Conservation (phyloP, 2,888 invertebrate species). For the Trichacis sp. region DNA sequence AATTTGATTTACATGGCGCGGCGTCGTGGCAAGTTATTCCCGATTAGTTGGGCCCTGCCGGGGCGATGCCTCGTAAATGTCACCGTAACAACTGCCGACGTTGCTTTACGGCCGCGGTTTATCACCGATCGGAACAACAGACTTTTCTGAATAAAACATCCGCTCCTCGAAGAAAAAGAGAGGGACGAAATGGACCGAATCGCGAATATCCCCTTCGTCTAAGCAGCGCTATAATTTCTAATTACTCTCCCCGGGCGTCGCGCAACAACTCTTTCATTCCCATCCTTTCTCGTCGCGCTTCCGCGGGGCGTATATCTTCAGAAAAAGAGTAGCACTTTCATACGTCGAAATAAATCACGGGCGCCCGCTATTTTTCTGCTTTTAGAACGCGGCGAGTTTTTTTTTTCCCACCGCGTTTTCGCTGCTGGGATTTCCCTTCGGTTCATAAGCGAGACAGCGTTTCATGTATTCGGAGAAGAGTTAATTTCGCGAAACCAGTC, state of each 20-base stretch:
- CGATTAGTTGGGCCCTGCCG: slow-evolving; percentile 43
- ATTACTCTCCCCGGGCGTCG: slow-evolving; percentile 16
- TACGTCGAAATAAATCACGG: slow-evolving; percentile 43
- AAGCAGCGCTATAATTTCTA: slow-evolving; percentile 20
- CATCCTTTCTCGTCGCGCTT: slow-evolving; percentile 22
- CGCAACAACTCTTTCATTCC: slow-evolving; percentile 31
- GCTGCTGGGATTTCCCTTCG: slow-evolving; percentile 22
- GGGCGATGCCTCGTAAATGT: slow-evolving; percentile 37
- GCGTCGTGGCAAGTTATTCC: slow-evolving; percentile 42
- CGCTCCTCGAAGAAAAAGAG: neutral
- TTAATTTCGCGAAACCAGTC: slow-evolving; percentile 35
- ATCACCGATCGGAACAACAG: slow-evolving; percentile 9
- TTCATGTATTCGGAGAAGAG: slow-evolving; percentile 25
- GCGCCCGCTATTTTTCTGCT: slow-evolving; percentile 13
- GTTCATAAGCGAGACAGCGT: slow-evolving; percentile 18
- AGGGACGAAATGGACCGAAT: neutral
- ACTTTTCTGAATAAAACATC: slow-evolving; percentile 1
- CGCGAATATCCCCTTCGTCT: slow-evolving; percentile 15
- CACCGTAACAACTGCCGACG: slow-evolving; percentile 38
- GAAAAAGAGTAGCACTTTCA: slow-evolving; percentile 36
- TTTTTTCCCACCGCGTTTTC: neutral
- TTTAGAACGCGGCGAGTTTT: neutral
- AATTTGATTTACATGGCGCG: slow-evolving; percentile 44
- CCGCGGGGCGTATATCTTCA: slow-evolving; percentile 22
- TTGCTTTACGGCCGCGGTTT: slow-evolving; percentile 31